Evolutionary conservation across 1,140 invertebrate genomes (phyloP).

Genomic region (Cyclina sinensis): DNA sequence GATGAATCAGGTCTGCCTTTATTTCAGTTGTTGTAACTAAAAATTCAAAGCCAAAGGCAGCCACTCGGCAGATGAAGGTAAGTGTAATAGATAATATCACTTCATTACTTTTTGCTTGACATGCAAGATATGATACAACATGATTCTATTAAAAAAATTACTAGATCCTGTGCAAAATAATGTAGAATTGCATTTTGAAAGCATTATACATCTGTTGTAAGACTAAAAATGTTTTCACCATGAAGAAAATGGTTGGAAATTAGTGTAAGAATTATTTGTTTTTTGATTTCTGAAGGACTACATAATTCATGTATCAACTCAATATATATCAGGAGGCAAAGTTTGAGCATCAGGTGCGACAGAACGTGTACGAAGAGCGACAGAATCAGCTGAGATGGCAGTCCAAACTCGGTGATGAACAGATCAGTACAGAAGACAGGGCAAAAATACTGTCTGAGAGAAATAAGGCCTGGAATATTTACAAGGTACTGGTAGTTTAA

Average conservation of each 20-base stretch:
- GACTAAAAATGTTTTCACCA: too few species aligned
- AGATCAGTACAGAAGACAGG: slow-evolving; percentile 78
- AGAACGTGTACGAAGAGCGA: slow-evolving; percentile 85
- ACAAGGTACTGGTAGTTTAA: slow-evolving; percentile 84
- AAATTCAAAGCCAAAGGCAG: slow-evolving; percentile 70
- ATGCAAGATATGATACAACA: too few species aligned
- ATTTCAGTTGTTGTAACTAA: slow-evolving; percentile 77
- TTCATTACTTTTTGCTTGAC: too few species aligned
- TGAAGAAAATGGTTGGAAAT: not conserved
- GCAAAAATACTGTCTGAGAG: slow-evolving; percentile 78
- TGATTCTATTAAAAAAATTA: too few species aligned
- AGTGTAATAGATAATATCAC: too few species aligned
- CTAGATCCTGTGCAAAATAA: too few species aligned
- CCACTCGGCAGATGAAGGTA: slow-evolving; percentile 84
- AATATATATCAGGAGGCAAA: slow-evolving; percentile 75
- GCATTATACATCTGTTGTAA: too few species aligned
- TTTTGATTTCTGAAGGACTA: too few species aligned
- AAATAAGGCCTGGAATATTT: slow-evolving; percentile 80
- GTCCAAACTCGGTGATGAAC: slow-evolving; percentile 84
- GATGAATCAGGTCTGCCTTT: slow-evolving; percentile 45
- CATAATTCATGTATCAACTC: too few species aligned
- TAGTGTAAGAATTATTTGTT: too few species aligned
- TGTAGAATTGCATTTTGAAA: too few species aligned
- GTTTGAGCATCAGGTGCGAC: slow-evolving; percentile 84
- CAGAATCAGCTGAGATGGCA: slow-evolving; percentile 87